Evolutionary conservation across 2,888 invertebrate species (phyloP).

Genomic region (Pomacea canaliculata): DNA sequence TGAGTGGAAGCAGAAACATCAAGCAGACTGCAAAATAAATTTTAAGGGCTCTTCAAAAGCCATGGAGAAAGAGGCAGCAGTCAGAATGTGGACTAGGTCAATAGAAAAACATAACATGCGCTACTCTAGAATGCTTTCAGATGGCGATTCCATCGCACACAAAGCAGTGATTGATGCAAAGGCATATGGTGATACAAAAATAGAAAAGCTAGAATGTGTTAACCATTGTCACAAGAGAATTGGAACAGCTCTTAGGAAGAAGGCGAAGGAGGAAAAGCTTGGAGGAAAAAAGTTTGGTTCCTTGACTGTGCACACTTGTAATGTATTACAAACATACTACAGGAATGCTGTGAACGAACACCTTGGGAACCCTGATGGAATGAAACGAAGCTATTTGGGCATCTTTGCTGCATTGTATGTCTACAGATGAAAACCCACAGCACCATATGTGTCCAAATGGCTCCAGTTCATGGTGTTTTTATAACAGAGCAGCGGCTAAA

Average conservation of each 20-base stretch:
- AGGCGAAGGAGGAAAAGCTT: background rate
- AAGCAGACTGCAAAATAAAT: background rate
- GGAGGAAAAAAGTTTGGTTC: background rate
- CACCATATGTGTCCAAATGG: background rate
- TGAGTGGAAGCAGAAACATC: background rate
- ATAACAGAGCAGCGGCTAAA: background rate
- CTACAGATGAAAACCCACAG: constrained; percentile 7
- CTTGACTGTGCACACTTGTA: background rate
- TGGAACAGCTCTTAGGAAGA: background rate
- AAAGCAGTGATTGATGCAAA: background rate
- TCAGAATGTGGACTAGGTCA: background rate
- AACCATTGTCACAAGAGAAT: constrained; percentile 8
- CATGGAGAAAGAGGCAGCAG: background rate
- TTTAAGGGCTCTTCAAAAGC: background rate
- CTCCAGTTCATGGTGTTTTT: background rate
- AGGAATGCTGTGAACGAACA: background rate
- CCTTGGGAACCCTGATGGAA: background rate
- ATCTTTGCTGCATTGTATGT: constrained; percentile 1
- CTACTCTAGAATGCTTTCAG: background rate
- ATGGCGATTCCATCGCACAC: background rate
- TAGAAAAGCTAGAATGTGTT: constrained; percentile 3
- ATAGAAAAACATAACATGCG: background rate
- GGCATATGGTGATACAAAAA: background rate
- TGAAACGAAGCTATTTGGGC: constrained; percentile 3
- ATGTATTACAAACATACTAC: background rate